Conservation (phyloP, 2,113 vertebrate species). For the Datnioides undecimradiatus region DNA sequence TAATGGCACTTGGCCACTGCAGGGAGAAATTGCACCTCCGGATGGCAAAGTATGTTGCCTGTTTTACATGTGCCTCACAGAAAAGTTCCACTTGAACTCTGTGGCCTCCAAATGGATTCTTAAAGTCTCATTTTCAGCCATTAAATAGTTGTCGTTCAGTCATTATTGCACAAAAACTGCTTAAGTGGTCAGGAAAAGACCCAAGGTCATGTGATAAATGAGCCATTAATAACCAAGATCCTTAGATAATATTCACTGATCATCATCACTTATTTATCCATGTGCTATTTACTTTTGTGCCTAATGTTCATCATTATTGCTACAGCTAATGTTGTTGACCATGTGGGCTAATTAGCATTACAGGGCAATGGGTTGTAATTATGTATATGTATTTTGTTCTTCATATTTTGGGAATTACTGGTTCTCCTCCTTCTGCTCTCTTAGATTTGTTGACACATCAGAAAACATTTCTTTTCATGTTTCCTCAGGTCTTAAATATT, state of each 20-base stretch:
- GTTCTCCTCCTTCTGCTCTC: not conserved
- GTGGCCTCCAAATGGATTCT: not conserved
- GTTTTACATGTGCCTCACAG: not conserved
- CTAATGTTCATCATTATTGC: not conserved
- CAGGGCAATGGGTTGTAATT: not conserved
- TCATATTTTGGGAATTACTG: not conserved
- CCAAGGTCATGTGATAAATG: not conserved
- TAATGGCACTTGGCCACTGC: not conserved
- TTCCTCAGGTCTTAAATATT: not conserved
- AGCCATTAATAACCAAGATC: constrained; percentile 1
- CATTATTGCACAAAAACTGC: not conserved
- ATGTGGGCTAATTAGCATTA: constrained; percentile 2
- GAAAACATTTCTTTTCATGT: not conserved
- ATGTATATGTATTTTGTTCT: not conserved
- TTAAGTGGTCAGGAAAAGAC: not conserved
- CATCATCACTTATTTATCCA: constrained; percentile 17
- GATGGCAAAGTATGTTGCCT: not conserved
- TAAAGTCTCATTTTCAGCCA: not conserved
- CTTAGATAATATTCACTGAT: constrained; percentile 10
- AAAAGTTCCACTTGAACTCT: not conserved
- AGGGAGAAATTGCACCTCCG: not conserved
- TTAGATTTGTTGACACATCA: not conserved
- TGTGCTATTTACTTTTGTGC: constrained; percentile 24
- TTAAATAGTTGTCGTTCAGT: not conserved
- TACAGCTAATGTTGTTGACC: constrained; percentile 5